A percentile compares a stretch with the other conserved stretches of the same genome.
Conservation (phyloP, 2,113 vertebrate genomes). For the Oostethus manadensis region DNA sequence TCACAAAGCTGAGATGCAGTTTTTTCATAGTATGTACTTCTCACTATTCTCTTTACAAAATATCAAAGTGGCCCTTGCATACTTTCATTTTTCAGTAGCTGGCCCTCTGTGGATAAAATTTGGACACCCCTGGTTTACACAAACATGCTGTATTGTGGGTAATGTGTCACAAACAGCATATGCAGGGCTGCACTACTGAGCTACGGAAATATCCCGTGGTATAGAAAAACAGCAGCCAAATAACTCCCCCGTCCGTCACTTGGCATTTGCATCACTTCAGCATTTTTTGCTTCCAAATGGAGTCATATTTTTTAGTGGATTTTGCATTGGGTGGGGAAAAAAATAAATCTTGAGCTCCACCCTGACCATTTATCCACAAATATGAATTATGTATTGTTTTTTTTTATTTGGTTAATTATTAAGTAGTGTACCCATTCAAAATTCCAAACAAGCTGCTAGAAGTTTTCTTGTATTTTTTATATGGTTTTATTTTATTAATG, state of each 20-base stretch:
- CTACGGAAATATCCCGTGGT: background rate
- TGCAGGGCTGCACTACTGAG: background rate
- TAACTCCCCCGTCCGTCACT: conserved; percentile 31
- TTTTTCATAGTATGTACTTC: too few species aligned
- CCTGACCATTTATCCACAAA: too few species aligned
- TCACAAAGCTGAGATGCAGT: too few species aligned
- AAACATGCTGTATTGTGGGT: background rate
- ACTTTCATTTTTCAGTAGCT: too few species aligned
- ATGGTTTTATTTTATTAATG: too few species aligned
- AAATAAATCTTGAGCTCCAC: background rate
- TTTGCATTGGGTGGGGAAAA: background rate
- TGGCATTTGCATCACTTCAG: conserved; percentile 25
- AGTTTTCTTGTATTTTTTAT: too few species aligned
- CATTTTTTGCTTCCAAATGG: conserved; percentile 14
- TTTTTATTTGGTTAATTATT: background rate
- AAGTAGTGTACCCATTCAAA: too few species aligned
- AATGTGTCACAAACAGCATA: background rate
- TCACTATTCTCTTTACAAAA: too few species aligned
- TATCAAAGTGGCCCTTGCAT: too few species aligned
- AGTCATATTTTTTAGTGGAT: background rate
- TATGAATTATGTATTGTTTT: background rate
- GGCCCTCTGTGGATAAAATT: too few species aligned
- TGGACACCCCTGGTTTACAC: too few species aligned
- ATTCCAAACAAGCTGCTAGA: too few species aligned
- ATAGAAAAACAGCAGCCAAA: conserved; percentile 24